Evolutionary conservation across 2,797 vertebrate genomes (phyloP).

Genomic region (Cryptoprocta ferox): DNA sequence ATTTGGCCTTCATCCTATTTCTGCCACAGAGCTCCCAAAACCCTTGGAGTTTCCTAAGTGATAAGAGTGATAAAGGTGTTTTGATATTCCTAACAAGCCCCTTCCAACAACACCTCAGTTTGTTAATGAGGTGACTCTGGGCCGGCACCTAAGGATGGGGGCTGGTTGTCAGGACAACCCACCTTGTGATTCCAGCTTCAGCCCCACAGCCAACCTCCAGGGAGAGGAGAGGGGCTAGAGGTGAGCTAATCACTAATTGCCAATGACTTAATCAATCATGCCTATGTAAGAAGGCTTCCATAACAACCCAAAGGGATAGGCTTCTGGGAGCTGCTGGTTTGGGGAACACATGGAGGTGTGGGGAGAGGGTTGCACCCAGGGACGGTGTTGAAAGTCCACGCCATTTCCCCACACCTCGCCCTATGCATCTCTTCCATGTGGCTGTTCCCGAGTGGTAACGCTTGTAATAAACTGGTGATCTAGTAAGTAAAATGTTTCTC

Average conservation of each 20-base stretch:
- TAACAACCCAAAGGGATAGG: not conserved
- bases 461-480: not conserved
- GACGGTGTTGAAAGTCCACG: accelerated
- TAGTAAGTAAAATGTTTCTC: not conserved
- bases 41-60: not conserved
- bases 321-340: not conserved
- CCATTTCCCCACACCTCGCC: not conserved
- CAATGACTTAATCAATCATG: not conserved
- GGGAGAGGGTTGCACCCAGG: accelerated
- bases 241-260: not conserved
- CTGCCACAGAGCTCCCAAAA: not conserved
- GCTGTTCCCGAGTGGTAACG: not conserved
- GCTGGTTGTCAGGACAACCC: not conserved
- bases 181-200: not conserved
- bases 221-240: not conserved
- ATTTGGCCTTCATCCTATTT: not conserved
- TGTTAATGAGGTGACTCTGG: not conserved
- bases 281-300: not conserved
- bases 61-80: not conserved
- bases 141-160: not conserved
- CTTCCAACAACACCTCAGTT: not conserved
- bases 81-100: not conserved
- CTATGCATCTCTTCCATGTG: not conserved
- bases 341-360: accelerated
- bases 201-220: not conserved